Base-by-base conservation (phyloP, 2,888 invertebrate genomes). In the Lapara coniferarum region DNA sequence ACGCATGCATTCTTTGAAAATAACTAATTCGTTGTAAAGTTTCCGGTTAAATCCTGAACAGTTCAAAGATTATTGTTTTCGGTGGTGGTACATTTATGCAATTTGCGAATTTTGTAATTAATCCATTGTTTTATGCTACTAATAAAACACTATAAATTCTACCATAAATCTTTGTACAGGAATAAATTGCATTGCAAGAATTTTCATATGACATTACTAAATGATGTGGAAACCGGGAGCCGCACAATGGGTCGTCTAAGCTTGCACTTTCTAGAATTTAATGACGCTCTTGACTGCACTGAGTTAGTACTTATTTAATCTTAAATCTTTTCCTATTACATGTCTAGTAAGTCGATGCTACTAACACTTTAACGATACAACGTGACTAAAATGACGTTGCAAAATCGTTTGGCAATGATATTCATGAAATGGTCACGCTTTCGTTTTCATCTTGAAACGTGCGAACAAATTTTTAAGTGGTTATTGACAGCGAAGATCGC, bases 371-470 rank as follows among this genome's bases (percentile, higher is more conserved):
- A 30, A 10, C 25, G 56, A 14, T 7, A 46, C 46, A 69, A 37
- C 51, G 44, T 57, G 66, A 55, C 44, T 19, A 44, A 44, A 59
- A 66, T 69, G 66, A 69, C 66, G 19, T 13, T 44, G 69, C 69
- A 67, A 70, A 73, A 68, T 59, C 59, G 59, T 76, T 77, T 74
- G 73, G 68, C 69, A 68, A 71, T 72, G 67, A 70, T 63, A 68
- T 72, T 68, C 53, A 59, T 55, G 57, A 52, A 44, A 66, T 69
- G 44, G 66, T 51, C 56, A 70, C 71, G 78, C 81, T 83, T 84
- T 83, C 81, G 74, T 73, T 83, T 83, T 81, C 79, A 72, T 71
- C 55, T 69, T 52, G 70, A 71, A 71, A 71, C 70, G 67, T 70
- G 70, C 46, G 67, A 70, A 67, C 53, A 55, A 49, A 55, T 67